These are phyloP conservation scores for Takifugu ocellatus DNA, from an alignment of 2,797 vertebrate species.

Conservation along the genomic window DNA sequence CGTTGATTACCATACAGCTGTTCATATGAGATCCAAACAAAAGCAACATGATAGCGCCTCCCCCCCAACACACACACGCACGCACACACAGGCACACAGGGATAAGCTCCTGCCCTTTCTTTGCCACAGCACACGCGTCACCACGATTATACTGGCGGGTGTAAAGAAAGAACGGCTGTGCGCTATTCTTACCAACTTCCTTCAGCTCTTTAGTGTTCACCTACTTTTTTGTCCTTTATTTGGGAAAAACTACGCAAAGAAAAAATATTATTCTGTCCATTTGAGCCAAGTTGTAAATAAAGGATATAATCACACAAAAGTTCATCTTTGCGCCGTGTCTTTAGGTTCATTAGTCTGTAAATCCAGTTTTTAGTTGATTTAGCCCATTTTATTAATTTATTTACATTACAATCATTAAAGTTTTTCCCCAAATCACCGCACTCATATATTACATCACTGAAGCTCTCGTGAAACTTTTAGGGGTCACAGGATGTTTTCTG, in stretches of 20 bases:
- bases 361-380: background rate
- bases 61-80: background rate
- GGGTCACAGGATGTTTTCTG: too few relatives aligned
- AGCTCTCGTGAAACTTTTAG: too few relatives aligned
- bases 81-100: background rate
- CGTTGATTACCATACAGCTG: conserved; percentile 85
- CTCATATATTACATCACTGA: background rate
- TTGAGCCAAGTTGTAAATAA: too few relatives aligned
- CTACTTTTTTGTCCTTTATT: too few relatives aligned
- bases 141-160: conserved; percentile 55
- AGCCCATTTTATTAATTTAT: too few relatives aligned
- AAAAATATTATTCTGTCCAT: too few relatives aligned
- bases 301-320: too few relatives aligned
- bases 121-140: conserved; percentile 66
- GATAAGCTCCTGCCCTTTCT: conserved; percentile 32
- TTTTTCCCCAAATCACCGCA: background rate
- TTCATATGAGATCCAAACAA: conserved; percentile 67
- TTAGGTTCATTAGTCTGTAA: background rate
- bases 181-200: conserved; percentile 37
- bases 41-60: conserved; percentile 58
- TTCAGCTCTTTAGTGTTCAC: conserved; percentile 27
- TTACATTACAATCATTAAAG: too few relatives aligned
- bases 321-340: background rate
- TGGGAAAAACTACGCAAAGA: too few relatives aligned
- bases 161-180: conserved; percentile 31